Conservation (phyloP, 2,888 invertebrate species). For the Dicroscelio sp. region DNA sequence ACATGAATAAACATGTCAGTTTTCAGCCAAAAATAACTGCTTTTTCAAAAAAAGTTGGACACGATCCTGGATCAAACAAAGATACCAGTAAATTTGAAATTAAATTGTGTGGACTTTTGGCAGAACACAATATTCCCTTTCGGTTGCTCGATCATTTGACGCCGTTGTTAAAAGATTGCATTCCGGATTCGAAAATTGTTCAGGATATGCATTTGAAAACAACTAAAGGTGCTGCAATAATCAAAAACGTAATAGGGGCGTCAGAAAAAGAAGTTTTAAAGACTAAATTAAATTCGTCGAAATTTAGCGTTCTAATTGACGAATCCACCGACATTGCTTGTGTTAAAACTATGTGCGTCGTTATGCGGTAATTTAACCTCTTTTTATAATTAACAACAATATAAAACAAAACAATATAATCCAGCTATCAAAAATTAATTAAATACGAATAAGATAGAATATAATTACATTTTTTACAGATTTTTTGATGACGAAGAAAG, state of each 20-base stretch:
- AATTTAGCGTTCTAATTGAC: not conserved
- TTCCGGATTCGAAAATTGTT: constrained; percentile 84
- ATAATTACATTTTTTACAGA: not conserved
- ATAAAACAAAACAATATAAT: constrained; percentile 25
- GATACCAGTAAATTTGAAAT: constrained; percentile 34
- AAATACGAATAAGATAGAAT: constrained; percentile 33
- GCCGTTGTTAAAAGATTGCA: constrained; percentile 82
- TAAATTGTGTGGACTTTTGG: constrained; percentile 14
- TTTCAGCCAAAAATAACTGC: constrained; percentile 37
- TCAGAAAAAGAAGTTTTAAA: constrained; percentile 14
- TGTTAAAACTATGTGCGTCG: constrained; percentile 47
- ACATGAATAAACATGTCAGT: constrained; percentile 16
- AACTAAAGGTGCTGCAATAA: constrained; percentile 81
- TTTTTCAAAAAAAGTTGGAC: constrained; percentile 20
- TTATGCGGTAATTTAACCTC: constrained; percentile 7
- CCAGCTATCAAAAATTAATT: not conserved
- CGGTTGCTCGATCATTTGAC: constrained; percentile 52
- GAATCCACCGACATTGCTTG: constrained; percentile 56
- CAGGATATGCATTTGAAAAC: constrained; percentile 82
- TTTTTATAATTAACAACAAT: constrained; percentile 19
- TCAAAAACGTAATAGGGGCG: constrained; percentile 85
- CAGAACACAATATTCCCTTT: constrained; percentile 63
- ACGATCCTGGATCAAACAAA: constrained; percentile 28
- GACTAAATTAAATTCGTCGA: not conserved
- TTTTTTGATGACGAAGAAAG: constrained; percentile 7